These are phyloP conservation scores for Phlogophora meticulosa DNA, from an alignment of 2,888 invertebrate species.

Conservation along the genomic window DNA sequence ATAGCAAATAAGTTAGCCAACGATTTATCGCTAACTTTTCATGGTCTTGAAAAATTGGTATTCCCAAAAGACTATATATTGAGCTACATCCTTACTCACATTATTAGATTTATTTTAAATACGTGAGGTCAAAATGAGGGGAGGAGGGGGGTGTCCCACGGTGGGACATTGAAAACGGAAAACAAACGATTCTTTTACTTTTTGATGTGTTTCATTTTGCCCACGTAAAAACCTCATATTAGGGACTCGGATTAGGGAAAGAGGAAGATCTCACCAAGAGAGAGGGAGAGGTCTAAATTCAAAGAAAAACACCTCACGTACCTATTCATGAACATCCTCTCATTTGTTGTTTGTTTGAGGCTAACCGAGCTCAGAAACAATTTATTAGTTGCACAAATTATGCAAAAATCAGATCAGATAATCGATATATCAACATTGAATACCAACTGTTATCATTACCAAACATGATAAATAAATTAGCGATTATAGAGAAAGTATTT, in stretches of 20 bases:
- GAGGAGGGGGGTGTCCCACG: no score
- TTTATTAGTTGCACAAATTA: background rate
- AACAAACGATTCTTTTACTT: no score
- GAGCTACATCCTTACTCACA: background rate
- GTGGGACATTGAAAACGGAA: no score
- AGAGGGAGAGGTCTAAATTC: no score
- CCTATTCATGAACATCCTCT: no score
- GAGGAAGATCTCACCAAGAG: no score
- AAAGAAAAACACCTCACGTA: no score
- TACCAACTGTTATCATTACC: background rate
- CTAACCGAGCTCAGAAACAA: background rate
- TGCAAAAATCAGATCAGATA: background rate
- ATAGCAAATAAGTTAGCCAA: constrained; percentile 28
- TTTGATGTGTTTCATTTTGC: no score
- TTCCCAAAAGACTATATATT: constrained; percentile 10
- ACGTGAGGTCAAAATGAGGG: background rate
- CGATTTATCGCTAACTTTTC: constrained; percentile 4
- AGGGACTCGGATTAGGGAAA: no score
- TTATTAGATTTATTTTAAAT: background rate
- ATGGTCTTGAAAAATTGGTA: constrained; percentile 8
- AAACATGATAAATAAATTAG: background rate
- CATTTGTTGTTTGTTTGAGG: no score
- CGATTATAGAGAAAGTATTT: constrained; percentile 37
- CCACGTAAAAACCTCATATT: no score
- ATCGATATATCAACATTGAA: constrained; percentile 7